phyloP scores from a whole-genome alignment of 2,113 vertebrate genomes.

The Dicentrarchus labrax region DNA sequence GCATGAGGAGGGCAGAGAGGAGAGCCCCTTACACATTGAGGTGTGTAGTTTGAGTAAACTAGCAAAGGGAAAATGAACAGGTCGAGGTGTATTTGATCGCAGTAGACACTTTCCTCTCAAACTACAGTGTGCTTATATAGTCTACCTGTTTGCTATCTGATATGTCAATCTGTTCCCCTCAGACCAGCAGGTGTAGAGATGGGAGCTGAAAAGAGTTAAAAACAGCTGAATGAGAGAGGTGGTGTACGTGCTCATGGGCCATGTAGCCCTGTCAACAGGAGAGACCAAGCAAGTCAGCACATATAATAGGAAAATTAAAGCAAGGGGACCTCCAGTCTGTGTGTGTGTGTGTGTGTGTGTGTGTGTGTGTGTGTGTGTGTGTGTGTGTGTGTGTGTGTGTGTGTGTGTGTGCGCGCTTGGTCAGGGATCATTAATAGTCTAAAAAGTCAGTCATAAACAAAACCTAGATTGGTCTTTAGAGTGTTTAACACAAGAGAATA shows the following conservation, averaged over 20 bases:
- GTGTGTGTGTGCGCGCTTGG: constrained; percentile 27
- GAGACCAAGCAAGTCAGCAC: constrained; percentile 16
- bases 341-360: neutral
- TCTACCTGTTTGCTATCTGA: constrained; percentile 28
- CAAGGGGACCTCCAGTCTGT: neutral
- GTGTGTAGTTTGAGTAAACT: neutral
- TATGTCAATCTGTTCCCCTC: constrained; percentile 24
- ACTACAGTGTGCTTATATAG: constrained; percentile 55
- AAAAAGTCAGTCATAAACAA: constrained; percentile 4
- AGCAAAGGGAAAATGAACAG: constrained; percentile 1
- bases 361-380: constrained; percentile 19
- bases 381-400: neutral
- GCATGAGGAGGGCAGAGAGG: constrained; percentile 80
- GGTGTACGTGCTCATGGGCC: constrained; percentile 24
- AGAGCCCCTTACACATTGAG: constrained; percentile 82
- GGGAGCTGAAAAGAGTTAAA: constrained; percentile 19
- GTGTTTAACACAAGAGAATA: constrained; percentile 17
- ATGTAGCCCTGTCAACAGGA: constrained; percentile 41
- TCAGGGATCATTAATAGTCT: constrained; percentile 27
- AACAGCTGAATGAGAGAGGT: constrained; percentile 9
- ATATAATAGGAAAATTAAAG: constrained; percentile 37
- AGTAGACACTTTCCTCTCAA: neutral
- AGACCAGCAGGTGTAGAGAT: constrained; percentile 29
- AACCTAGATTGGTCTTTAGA: neutral
- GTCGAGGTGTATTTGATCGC: neutral